Conservation (phyloP, 2,888 invertebrate genomes). For the Heliconius cydno region DNA sequence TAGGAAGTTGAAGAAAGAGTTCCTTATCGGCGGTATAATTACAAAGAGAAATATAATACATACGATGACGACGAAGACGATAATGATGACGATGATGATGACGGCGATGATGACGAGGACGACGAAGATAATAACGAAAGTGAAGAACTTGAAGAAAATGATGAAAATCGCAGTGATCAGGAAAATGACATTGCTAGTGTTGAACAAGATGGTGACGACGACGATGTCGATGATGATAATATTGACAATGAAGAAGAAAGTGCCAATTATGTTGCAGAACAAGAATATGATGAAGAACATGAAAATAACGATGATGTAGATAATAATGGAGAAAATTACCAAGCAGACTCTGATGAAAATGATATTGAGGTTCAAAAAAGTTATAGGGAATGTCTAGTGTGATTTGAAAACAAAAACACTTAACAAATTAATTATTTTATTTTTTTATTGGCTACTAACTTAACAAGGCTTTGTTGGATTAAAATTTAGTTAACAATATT, state of each 20-base stretch:
- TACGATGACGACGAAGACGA: slow-evolving; percentile 54
- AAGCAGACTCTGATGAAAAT: slow-evolving; percentile 49
- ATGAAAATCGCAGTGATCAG: slow-evolving; percentile 51
- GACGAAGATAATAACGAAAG: slow-evolving; percentile 53
- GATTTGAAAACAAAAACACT: slow-evolving; percentile 41
- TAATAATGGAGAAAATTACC: slow-evolving; percentile 53
- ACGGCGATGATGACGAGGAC: slow-evolving; percentile 54
- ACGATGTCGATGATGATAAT: slow-evolving; percentile 51
- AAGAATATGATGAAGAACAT: slow-evolving; percentile 44
- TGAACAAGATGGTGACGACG: slow-evolving; percentile 50
- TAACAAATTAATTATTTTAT: slow-evolving; percentile 44
- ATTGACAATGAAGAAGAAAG: slow-evolving; percentile 50
- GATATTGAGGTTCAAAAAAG: slow-evolving; percentile 60
- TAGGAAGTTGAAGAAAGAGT: slow-evolving; percentile 38
- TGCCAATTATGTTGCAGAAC: slow-evolving; percentile 41
- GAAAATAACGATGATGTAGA: slow-evolving; percentile 46
- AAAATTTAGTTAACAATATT: slow-evolving; percentile 11
- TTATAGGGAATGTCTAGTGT: slow-evolving; percentile 53
- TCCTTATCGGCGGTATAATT: slow-evolving; percentile 47
- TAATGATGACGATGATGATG: slow-evolving; percentile 53
- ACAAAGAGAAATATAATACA: slow-evolving; percentile 50
- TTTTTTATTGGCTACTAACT: slow-evolving; percentile 68
- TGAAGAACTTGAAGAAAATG: slow-evolving; percentile 43
- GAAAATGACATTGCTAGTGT: slow-evolving; percentile 46
- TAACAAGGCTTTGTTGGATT: slow-evolving; percentile 24